Evolutionary conservation across 2,888 invertebrate genomes (phyloP).

Genomic region (Blomia tropicalis): DNA sequence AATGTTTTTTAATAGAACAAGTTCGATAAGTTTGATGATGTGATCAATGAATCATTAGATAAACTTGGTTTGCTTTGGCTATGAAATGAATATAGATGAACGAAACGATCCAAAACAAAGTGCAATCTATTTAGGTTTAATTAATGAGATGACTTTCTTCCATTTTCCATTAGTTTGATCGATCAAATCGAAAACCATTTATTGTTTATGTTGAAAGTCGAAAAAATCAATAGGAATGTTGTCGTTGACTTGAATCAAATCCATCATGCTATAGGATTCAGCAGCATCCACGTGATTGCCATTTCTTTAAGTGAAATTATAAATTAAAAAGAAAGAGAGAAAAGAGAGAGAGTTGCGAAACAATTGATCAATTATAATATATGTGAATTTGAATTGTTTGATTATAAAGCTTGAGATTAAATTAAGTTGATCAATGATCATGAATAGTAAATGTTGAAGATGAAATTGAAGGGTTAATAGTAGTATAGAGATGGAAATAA

Average conservation of each 20-base stretch:
- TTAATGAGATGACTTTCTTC: too few relatives aligned
- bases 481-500: too few relatives aligned
- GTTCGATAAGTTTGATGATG: too few relatives aligned
- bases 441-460: too few relatives aligned
- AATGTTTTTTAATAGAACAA: too few relatives aligned
- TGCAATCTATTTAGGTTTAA: too few relatives aligned
- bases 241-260: conserved; percentile 7
- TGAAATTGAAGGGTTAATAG: not conserved
- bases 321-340: not conserved
- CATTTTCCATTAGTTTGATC: too few relatives aligned
- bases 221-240: conserved; percentile 10
- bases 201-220: conserved; percentile 9
- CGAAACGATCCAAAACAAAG: too few relatives aligned
- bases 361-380: not conserved
- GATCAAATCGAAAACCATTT: too few relatives aligned
- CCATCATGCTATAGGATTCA: conserved; percentile 6
- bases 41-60: too few relatives aligned
- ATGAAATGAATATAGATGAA: too few relatives aligned
- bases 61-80: too few relatives aligned
- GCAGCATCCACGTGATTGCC: conserved; percentile 7
- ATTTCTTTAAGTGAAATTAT: not conserved
- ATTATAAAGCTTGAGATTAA: not conserved
- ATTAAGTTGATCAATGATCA: not conserved
- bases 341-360: not conserved
- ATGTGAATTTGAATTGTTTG: not conserved